Percentiles rank a stretch among this genome's conserved stretches.
Evolutionary conservation across 2,888 invertebrate genomes (phyloP).

Genomic region (Eledona agricola): DNA sequence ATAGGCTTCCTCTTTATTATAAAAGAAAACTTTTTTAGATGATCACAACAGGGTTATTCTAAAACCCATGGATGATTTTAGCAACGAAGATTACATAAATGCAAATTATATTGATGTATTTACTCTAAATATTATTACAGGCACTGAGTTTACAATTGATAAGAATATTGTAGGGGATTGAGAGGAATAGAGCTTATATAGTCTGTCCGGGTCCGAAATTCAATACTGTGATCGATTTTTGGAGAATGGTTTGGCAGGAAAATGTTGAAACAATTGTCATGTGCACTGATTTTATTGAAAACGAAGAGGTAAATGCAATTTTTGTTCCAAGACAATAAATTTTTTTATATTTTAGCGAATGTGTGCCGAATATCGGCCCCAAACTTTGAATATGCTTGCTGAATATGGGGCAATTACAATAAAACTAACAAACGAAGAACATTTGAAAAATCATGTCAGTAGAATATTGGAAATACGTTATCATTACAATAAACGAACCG

Average conservation of each 20-base stretch:
- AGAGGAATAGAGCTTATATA: constrained; percentile 8
- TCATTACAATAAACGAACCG: neutral
- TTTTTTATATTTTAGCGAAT: constrained; percentile 9
- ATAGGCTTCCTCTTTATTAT: no score
- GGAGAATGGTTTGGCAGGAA: constrained; percentile 19
- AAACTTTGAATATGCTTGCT: neutral
- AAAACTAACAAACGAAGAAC: neutral
- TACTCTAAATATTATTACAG: no score
- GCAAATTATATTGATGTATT: constrained; percentile 5
- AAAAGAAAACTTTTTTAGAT: no score
- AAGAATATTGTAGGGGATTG: no score
- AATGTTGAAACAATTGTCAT: constrained; percentile 5
- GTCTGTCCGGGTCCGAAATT: constrained; percentile 4
- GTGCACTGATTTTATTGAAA: constrained; percentile 3
- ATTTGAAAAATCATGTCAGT: neutral
- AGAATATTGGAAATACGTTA: constrained; percentile 1
- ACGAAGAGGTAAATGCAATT: neutral
- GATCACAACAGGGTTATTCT: constrained; percentile 3
- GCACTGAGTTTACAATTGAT: no score
- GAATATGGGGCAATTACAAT: constrained; percentile 5
- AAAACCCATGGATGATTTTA: neutral
- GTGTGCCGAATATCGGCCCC: constrained; percentile 12
- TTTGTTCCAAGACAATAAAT: neutral
- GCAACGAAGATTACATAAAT: constrained; percentile 3
- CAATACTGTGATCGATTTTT: constrained; percentile 4